These are phyloP conservation scores for Hypomecis punctinalis DNA, from an alignment of 2,888 invertebrate genomes.

Conservation along the genomic window DNA sequence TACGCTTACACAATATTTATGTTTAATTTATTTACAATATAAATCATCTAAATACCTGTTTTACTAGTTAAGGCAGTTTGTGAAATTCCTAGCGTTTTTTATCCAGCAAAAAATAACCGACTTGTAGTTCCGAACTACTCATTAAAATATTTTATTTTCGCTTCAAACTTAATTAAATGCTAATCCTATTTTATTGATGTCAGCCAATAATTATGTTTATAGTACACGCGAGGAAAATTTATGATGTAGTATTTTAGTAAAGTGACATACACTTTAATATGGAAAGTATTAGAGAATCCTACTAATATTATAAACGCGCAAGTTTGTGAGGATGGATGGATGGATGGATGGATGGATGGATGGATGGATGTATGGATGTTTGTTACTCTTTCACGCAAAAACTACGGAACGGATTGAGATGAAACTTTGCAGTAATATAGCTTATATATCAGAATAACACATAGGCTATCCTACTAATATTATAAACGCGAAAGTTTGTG, in stretches of 20 bases:
- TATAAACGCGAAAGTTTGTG: too few species aligned
- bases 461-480: too few species aligned
- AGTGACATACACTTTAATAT: too few species aligned
- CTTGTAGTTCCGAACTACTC: slow-evolving; percentile 7
- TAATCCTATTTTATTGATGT: slow-evolving; percentile 41
- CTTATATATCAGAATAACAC: too few species aligned
- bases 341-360: too few species aligned
- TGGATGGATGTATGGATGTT: too few species aligned
- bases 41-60: slow-evolving; percentile 26
- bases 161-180: slow-evolving; percentile 35
- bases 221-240: slow-evolving; percentile 10
- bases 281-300: too few species aligned
- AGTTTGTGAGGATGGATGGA: too few species aligned
- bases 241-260: background rate
- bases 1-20: background rate
- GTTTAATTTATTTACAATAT: slow-evolving; percentile 13
- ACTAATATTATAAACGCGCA: too few species aligned
- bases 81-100: slow-evolving; percentile 17
- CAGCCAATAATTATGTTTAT: slow-evolving; percentile 22
- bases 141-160: slow-evolving; percentile 36
- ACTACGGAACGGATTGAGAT: too few species aligned
- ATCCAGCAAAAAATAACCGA: background rate
- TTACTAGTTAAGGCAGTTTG: slow-evolving; percentile 23
- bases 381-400: too few species aligned
- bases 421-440: too few species aligned